A percentile compares a stretch with the other conserved stretches of the same genome.
Conservation (phyloP, 2,113 vertebrate genomes). For the Callaeas wilsoni region DNA sequence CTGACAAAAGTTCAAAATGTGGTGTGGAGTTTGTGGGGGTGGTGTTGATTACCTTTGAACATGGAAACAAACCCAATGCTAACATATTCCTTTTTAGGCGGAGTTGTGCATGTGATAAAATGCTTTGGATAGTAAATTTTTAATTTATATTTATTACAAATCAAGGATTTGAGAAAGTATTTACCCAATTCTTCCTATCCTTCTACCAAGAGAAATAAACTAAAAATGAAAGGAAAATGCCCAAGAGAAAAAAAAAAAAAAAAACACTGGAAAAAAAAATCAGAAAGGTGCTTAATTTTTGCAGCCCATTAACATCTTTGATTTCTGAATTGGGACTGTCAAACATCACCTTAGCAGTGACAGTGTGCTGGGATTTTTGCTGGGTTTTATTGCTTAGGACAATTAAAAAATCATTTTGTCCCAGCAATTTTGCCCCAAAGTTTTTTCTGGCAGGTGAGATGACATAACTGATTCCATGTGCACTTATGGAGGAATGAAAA, state of each 20-base stretch:
- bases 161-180: not conserved
- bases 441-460: not conserved
- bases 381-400: not conserved
- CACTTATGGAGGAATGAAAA: not conserved
- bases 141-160: not conserved
- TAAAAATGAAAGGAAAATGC: not conserved
- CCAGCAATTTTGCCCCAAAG: rapidly evolving
- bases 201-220: not conserved
- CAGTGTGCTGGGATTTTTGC: not conserved
- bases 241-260: not conserved
- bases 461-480: not conserved
- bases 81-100: not conserved
- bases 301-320: not conserved
- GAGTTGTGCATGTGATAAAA: not conserved
- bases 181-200: not conserved
- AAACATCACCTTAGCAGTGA: not conserved
- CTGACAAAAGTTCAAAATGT: not conserved
- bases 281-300: not conserved
- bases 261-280: rapidly evolving
- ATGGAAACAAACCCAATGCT: not conserved
- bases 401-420: not conserved
- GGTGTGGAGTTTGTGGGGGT: not conserved
- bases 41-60: not conserved
- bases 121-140: not conserved
- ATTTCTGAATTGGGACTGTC: not conserved